A percentile compares a stretch with the other conserved stretches of the same genome.
phyloP scores from a whole-genome alignment of 2,888 invertebrate genomes.

The Caradrina kadenii region DNA sequence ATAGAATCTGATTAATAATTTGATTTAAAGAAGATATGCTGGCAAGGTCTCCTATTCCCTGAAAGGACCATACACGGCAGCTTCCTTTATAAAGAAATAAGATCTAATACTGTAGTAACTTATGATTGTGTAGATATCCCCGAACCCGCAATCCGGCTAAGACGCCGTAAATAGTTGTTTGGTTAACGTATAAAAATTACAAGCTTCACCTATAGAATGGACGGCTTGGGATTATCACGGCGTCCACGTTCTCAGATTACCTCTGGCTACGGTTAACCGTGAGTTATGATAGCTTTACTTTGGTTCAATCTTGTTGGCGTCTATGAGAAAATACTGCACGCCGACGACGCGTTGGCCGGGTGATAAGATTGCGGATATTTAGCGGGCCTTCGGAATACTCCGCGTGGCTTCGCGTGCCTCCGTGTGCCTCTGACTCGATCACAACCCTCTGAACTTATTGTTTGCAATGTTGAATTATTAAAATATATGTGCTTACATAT shows the following conservation, averaged over 20 bases:
- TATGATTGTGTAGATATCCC: conserved; percentile 10
- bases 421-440: conserved; percentile 34
- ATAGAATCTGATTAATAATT: background rate
- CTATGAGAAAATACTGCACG: conserved; percentile 88
- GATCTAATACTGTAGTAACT: background rate
- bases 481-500: background rate
- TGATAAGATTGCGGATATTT: conserved; percentile 78
- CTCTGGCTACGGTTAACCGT: conserved; percentile 84
- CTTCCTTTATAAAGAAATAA: background rate
- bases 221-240: conserved; percentile 83
- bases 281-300: conserved; percentile 88
- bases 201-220: conserved; percentile 78
- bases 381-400: conserved; percentile 49
- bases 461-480: conserved; percentile 15
- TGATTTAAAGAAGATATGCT: background rate
- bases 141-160: conserved; percentile 44
- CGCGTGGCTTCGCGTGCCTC: conserved; percentile 27
- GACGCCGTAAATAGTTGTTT: conserved; percentile 63
- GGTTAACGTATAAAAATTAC: conserved; percentile 79
- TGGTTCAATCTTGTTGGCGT: conserved; percentile 86
- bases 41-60: background rate
- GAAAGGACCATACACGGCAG: background rate
- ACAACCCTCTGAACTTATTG: conserved; percentile 22
- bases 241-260: conserved; percentile 85
- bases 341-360: conserved; percentile 73